Evolutionary conservation across 2,888 invertebrate genomes (phyloP), one percentile per base, ranked within the genome.

Genomic region (Biston betularia): DNA sequence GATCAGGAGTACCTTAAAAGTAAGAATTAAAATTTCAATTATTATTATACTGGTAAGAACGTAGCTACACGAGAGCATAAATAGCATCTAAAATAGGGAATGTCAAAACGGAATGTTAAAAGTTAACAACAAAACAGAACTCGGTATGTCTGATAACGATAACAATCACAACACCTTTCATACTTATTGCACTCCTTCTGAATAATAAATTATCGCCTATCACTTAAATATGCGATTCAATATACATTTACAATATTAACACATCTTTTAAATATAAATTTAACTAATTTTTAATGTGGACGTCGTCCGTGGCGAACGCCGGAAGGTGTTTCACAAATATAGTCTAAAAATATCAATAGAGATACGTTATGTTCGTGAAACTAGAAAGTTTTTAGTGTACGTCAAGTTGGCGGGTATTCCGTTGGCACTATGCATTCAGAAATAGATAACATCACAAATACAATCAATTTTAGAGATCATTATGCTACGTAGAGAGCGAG

Each of bases 171-270:
- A 92, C 92, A 86, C 88, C 89, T 88, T 88, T 88, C 93, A 89
- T 87, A 88, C 91, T 89, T 93, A 93, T 93, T 93, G 93, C 93
- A 93, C 93, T 89, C 93, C 91, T 88, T 91, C 89, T 82, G 87
- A 90, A 89, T 89, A 90, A 89, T 89, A 89, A 90, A 89, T 89
- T 89, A 90, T 88, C 90, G 87, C 87, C 86, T 89, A 90, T 88
- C 83, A 88, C 85, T 86, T 89, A 87, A 78, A 75, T 80, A 85
- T 82, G 87, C 88, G 90, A 89, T 86, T 83, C 81, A 88, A 89
- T 90, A 91, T 90, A 92, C 90, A 92, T 93, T 91, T 92, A 90
- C 91, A 92, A 89, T 92, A 92, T 92, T 89, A 92, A 91, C 92
- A 91, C 89, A 90, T 92, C 85, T 89, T 86, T 85, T 89, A 87